Percentiles rank a stretch among this genome's conserved stretches.
These are phyloP conservation scores for Drosophila punjabiensis DNA, from an alignment of 1,140 invertebrate species.

Conservation along the genomic window DNA sequence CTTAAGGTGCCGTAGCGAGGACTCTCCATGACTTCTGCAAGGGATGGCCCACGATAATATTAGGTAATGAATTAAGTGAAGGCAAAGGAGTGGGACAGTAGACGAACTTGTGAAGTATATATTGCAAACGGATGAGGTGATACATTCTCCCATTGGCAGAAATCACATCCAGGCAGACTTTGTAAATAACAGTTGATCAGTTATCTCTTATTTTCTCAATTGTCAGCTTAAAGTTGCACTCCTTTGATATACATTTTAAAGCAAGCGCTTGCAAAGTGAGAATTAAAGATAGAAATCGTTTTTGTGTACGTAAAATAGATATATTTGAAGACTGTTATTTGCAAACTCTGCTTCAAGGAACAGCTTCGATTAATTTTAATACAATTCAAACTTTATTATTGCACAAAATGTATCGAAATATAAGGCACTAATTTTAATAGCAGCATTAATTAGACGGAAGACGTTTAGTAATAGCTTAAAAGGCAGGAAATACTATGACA, in stretches of 20 bases:
- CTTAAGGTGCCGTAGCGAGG: constrained; percentile 79
- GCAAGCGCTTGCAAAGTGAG: background rate
- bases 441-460: background rate
- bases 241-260: too few species aligned
- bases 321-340: background rate
- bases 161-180: constrained; percentile 8
- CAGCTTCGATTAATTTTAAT: background rate
- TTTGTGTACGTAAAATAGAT: background rate
- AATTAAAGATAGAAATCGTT: background rate
- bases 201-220: background rate
- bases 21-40: constrained; percentile 74
- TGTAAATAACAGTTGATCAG: background rate
- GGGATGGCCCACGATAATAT: background rate
- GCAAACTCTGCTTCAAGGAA: background rate
- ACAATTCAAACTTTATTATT: constrained; percentile 20
- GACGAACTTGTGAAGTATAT: constrained; percentile 1
- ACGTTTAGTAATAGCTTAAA: background rate
- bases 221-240: too few species aligned
- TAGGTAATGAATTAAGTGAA: constrained; percentile 10
- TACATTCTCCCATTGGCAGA: constrained; percentile 14
- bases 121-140: constrained; percentile 7
- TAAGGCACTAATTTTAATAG: constrained; percentile 6
- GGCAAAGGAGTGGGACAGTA: background rate
- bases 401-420: constrained; percentile 10
- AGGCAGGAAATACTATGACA: background rate